A percentile compares a stretch with the other conserved stretches of the same genome.
Conservation (phyloP, 2,797 vertebrate genomes). For the Schizopygopsis pylzovi region DNA sequence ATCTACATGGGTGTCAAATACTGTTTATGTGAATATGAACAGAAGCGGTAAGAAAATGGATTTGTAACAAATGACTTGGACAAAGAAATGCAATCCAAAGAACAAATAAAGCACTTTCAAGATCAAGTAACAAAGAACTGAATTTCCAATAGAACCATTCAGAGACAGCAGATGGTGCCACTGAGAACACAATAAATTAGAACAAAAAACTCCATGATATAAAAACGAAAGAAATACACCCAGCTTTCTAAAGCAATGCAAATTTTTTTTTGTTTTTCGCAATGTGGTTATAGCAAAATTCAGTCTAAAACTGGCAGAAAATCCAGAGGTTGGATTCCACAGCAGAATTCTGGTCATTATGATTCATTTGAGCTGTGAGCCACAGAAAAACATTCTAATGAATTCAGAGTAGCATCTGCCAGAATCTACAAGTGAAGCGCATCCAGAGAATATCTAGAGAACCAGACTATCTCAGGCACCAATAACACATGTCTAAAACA, state of each 20-base stretch:
- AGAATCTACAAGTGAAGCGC: not conserved
- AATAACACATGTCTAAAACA: too few species aligned
- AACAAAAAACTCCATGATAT: not conserved
- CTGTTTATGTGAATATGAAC: not conserved
- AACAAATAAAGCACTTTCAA: not conserved
- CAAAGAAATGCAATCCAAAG: not conserved
- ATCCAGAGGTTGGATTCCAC: not conserved
- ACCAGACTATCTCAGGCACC: not conserved
- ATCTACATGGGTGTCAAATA: not conserved
- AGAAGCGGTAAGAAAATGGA: not conserved
- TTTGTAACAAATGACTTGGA: not conserved
- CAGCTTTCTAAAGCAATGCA: not conserved
- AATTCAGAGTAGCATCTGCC: slow-evolving; percentile 20
- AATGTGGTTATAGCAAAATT: too few species aligned
- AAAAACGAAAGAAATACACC: slow-evolving; percentile 9
- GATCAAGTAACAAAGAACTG: not conserved
- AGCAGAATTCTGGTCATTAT: not conserved
- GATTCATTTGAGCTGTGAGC: not conserved
- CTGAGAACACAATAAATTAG: not conserved
- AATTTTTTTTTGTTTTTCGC: not conserved
- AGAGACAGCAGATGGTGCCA: slow-evolving; percentile 47
- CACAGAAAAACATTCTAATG: not conserved
- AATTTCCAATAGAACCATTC: not conserved
- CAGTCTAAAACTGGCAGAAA: not conserved
- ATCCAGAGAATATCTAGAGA: not conserved